These are phyloP conservation scores for Mantis religiosa DNA, from an alignment of 2,888 invertebrate genomes.

Conservation along the genomic window DNA sequence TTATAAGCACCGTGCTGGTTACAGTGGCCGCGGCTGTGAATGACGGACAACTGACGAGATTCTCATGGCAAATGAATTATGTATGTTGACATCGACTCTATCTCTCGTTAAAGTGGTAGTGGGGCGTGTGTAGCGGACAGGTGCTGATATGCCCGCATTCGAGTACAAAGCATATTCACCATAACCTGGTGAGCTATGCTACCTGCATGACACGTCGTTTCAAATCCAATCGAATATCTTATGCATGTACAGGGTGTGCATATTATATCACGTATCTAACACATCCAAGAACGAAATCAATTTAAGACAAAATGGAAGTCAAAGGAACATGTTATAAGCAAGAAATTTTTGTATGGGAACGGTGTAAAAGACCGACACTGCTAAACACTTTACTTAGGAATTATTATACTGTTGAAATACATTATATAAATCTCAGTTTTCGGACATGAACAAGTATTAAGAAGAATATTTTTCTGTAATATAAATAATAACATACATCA, in stretches of 20 bases:
- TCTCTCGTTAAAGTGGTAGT: background rate
- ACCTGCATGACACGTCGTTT: background rate
- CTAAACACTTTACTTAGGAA: no score
- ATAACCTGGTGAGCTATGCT: background rate
- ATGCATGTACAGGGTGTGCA: background rate
- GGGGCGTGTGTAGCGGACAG: background rate
- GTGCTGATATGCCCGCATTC: background rate
- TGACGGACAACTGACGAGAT: background rate
- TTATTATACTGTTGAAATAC: no score
- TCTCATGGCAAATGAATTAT: background rate
- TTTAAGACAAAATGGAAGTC: no score
- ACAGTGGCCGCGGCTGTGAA: background rate
- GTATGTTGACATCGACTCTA: background rate
- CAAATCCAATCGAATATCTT: background rate
- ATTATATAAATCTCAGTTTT: no score
- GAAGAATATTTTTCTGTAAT: no score
- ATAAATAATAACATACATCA: no score
- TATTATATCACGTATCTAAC: no score
- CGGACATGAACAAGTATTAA: no score
- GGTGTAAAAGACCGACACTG: no score
- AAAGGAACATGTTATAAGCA: no score
- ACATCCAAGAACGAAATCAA: background rate
- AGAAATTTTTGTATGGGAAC: no score
- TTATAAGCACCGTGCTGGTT: background rate
- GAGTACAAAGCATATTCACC: background rate